These are phyloP conservation scores for Drosophila mauritiana DNA, from an alignment of 1,140 invertebrate genomes.

Conservation along the genomic window DNA sequence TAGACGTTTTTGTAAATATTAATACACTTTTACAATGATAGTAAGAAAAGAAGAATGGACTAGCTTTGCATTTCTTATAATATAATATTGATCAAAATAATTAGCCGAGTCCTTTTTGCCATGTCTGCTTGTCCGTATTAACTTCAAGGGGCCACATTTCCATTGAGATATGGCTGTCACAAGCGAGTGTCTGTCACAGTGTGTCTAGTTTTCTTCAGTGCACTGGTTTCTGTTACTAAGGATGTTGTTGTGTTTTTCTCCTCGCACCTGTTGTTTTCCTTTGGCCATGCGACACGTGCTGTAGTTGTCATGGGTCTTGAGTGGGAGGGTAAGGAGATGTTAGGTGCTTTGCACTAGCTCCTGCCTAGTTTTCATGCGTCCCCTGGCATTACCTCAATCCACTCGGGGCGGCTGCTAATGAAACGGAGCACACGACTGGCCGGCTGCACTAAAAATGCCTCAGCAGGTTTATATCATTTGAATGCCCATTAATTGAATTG, in stretches of 20 bases:
- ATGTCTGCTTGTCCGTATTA: too few relatives aligned
- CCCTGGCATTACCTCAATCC: slow-evolving; percentile 56
- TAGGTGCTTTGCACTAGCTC: slow-evolving; percentile 8
- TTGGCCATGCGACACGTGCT: slow-evolving; percentile 50
- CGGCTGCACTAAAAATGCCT: slow-evolving; percentile 72
- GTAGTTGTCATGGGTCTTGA: slow-evolving; percentile 5
- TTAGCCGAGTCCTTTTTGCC: too few relatives aligned
- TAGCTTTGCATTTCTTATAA: not conserved
- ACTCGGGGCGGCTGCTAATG: slow-evolving; percentile 57
- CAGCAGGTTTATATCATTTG: slow-evolving; percentile 75
- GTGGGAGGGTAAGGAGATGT: not conserved
- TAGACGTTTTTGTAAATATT: not conserved
- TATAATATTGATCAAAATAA: too few relatives aligned
- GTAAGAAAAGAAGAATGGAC: too few relatives aligned
- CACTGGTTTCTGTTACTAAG: slow-evolving; percentile 36
- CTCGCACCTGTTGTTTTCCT: slow-evolving; percentile 71
- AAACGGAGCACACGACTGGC: slow-evolving; percentile 42
- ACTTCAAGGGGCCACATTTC: too few relatives aligned
- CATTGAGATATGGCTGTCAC: too few relatives aligned
- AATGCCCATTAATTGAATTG: slow-evolving; percentile 82
- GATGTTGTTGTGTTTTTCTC: slow-evolving; percentile 13
- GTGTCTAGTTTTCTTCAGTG: not conserved
- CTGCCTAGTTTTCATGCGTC: slow-evolving; percentile 40
- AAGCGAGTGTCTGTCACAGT: too few relatives aligned
- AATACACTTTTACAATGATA: not conserved